phyloP scores from a whole-genome alignment of 1,140 invertebrate species.

The Oryctes rhinoceros region DNA sequence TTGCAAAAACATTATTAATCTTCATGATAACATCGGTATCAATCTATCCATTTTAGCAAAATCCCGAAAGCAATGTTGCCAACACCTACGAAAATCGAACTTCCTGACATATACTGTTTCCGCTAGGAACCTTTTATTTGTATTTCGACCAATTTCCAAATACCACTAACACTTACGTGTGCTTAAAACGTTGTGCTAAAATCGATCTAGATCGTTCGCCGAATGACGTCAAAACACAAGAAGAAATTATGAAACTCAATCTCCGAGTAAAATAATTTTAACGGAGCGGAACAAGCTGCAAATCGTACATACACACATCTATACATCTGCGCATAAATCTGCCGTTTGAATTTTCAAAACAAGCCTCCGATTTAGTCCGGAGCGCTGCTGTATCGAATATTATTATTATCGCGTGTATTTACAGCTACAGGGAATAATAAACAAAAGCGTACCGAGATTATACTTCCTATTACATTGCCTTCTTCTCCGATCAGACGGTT shows the following conservation, averaged over 20 bases:
- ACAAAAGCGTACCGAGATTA: not conserved
- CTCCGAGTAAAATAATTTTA: not conserved
- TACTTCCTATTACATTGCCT: not conserved
- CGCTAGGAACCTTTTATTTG: no score
- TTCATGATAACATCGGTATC: no score
- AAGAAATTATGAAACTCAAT: conserved; percentile 7
- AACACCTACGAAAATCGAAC: no score
- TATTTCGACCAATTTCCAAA: no score
- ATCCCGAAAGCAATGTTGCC: no score
- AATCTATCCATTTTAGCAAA: no score
- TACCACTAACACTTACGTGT: no score
- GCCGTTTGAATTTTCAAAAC: conserved; percentile 4
- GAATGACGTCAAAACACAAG: no score
- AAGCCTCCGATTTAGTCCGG: not conserved
- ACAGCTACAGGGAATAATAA: not conserved
- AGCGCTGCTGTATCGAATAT: not conserved
- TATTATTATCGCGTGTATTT: not conserved
- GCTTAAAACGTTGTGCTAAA: no score
- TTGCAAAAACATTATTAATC: no score
- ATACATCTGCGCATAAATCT: not conserved
- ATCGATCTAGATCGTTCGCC: no score
- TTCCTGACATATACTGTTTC: no score
- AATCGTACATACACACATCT: not conserved
- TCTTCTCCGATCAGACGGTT: not conserved
- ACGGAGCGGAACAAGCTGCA: not conserved